Evolutionary conservation across 2,888 invertebrate genomes (phyloP), one percentile per base, ranked within the genome.

Genomic region (Drosophila tanythrix): DNA sequence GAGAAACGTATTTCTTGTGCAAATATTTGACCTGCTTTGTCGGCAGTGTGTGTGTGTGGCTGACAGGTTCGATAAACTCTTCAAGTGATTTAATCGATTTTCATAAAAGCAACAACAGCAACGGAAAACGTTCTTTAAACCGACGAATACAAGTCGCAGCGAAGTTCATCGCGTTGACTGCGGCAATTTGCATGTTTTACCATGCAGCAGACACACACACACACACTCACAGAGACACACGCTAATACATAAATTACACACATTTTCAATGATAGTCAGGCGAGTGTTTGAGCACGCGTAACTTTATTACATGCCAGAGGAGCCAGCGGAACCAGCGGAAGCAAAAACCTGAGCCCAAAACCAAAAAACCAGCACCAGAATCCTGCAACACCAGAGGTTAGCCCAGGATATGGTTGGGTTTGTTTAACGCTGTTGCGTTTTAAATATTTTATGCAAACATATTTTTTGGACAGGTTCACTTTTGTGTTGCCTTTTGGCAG

Each of bases 111-210:
- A 46, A 59, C n/a, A 69, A 40, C 31, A 60, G 53, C 10, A 35
- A 58, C 81, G 85, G 81, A 82, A 86, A 82, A 79, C 50, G 71
- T 81, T 82, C 83, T 86, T 89, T 85, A 85, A 84, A 64, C 60
- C 69, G 87, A 72, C 81, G 69, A 71, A 53, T 55, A 43, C 55
- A 80, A 71, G 85, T 74, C 82, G 68, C 68, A 70, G 61, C 74
- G 67, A 86, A 84, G 88, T 82, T 85, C 85, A 88, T 85, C 87
- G 90, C 90, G 90, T 87, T 87, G 87, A 80, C 79, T 88, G 84
- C 71, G 84, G 89, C 84, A 87, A 87, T 87, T 90, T 90, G 90
- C 88, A 87, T 87, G 89, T 83, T 86, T 88, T 77, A 88, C 66
- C 87, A 79, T 88, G 83, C 83, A 81, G 29, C 57, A 79, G 52